Base-by-base conservation (phyloP, 2,888 invertebrate species). In the Urechis unicinctus region DNA sequence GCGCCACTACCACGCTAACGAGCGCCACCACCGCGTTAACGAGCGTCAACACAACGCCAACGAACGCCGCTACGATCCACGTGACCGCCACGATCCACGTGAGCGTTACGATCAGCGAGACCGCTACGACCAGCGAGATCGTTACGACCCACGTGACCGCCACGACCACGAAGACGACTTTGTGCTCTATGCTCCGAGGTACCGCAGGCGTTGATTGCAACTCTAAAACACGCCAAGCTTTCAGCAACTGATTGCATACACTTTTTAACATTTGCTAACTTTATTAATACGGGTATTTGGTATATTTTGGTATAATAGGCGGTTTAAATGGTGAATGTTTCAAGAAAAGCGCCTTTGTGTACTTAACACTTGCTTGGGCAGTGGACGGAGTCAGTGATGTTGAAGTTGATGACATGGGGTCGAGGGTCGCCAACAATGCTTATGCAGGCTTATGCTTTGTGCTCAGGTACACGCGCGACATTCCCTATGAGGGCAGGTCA, bases 181-280 rank as follows among this genome's bases (percentile, higher is more conserved):
- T 21, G 30, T 46, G 42, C 21, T 53, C 29, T 53, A 53, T 26
- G 53, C 53, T 21, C 52, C 52, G 6, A 22, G 44, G 21, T 52
- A 52, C 52, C 13, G n/a, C n/a, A n/a, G n/a, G n/a, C n/a, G n/a
- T n/a, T n/a, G n/a, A n/a, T n/a, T n/a, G n/a, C n/a, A n/a, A n/a
- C n/a, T n/a, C n/a, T n/a, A n/a, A n/a, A n/a, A n/a, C n/a, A n/a
- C n/a, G n/a, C n/a, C n/a, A n/a, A n/a, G n/a, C n/a, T n/a, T n/a
- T n/a, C n/a, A n/a, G n/a, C n/a, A n/a, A n/a, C n/a, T n/a, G n/a
- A n/a, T n/a, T n/a, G n/a, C n/a, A n/a, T n/a, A n/a, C n/a, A n/a
- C n/a, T n/a, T n/a, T n/a, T n/a, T n/a, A n/a, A n/a, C n/a, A n/a
- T n/a, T n/a, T n/a, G n/a, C n/a, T n/a, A n/a, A n/a, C n/a, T n/a